phyloP scores from a whole-genome alignment of 2,888 invertebrate species.

The Griposia aprilina region DNA sequence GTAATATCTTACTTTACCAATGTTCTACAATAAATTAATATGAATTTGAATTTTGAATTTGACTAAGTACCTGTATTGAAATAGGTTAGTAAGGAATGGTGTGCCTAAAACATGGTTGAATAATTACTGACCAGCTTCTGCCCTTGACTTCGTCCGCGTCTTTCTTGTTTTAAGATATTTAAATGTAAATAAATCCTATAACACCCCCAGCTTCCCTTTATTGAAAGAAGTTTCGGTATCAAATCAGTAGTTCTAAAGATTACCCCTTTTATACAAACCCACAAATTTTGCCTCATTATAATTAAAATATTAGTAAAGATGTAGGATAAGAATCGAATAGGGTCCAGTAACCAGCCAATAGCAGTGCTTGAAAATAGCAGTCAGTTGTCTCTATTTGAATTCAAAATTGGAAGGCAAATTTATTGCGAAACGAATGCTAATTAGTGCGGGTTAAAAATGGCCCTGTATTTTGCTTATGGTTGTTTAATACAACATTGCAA shows the following conservation, averaged over 20 bases:
- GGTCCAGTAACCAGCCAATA: neutral
- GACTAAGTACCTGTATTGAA: neutral
- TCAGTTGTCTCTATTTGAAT: neutral
- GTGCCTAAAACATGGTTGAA: too few species aligned
- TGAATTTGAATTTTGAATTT: too few species aligned
- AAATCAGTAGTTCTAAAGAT: neutral
- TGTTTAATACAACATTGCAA: neutral
- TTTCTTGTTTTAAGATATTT: too few species aligned
- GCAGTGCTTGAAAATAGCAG: too few species aligned
- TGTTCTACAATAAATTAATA: too few species aligned
- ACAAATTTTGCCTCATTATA: too few species aligned
- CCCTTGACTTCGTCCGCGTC: too few species aligned
- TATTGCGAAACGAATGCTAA: neutral
- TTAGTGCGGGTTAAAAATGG: neutral
- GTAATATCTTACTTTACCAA: too few species aligned
- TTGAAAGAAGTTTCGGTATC: neutral
- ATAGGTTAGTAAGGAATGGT: neutral
- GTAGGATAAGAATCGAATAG: too few species aligned
- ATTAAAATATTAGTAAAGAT: too few species aligned
- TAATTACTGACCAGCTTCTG: too few species aligned
- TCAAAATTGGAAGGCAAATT: neutral
- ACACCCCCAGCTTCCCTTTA: neutral
- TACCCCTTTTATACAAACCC: neutral
- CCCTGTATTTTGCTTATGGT: neutral
- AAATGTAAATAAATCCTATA: too few species aligned